Percentiles rank a stretch among this genome's conserved stretches.
phyloP scores from a whole-genome alignment of 2,797 vertebrate species.

The Perodicticus potto region DNA sequence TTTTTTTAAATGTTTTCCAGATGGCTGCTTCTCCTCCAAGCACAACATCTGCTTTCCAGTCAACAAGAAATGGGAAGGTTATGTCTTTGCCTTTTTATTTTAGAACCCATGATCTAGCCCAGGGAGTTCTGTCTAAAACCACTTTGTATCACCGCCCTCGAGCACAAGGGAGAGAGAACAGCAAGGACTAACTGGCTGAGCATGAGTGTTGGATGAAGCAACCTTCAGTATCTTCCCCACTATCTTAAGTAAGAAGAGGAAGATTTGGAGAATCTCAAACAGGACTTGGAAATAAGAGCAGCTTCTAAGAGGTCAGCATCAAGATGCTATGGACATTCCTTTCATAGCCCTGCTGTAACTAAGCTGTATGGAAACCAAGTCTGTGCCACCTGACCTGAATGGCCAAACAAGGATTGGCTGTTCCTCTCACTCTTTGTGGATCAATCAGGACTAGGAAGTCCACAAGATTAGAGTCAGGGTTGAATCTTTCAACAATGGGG shows the following conservation, averaged over 20 bases:
- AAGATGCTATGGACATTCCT: background rate
- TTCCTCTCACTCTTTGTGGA: background rate
- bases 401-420: background rate
- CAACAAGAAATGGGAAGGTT: slow-evolving; percentile 47
- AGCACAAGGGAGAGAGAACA: background rate
- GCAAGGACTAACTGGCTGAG: background rate
- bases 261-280: background rate
- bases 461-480: background rate
- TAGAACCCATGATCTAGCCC: background rate
- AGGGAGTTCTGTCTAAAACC: background rate
- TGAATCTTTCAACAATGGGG: background rate
- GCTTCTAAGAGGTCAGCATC: background rate
- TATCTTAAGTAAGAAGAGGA: background rate
- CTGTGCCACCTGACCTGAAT: background rate
- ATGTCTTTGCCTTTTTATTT: slow-evolving; percentile 7
- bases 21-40: background rate
- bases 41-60: slow-evolving; percentile 45
- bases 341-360: background rate
- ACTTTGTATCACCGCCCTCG: background rate
- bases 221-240: background rate
- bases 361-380: background rate
- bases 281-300: background rate
- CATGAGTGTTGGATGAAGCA: background rate
- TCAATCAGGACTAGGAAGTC: background rate
- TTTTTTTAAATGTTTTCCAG: background rate